Conservation (phyloP, 2,888 invertebrate species). For the Rhamnusium bicolor region DNA sequence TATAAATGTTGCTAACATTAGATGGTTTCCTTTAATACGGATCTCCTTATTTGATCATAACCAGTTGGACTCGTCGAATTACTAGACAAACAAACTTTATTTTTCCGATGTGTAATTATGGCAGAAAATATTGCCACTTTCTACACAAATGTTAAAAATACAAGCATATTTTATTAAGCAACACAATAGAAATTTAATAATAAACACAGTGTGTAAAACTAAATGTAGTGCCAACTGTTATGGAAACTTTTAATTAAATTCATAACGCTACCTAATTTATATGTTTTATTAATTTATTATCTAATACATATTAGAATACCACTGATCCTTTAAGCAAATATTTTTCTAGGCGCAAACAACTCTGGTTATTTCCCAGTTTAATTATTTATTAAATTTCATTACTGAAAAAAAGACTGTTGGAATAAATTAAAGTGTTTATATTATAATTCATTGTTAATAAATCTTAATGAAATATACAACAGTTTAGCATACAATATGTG, state of each 20-base stretch:
- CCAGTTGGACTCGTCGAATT: too few relatives aligned
- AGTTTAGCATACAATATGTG: slow-evolving; percentile 12
- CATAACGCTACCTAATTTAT: too few relatives aligned
- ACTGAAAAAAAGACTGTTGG: background rate
- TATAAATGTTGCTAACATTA: too few relatives aligned
- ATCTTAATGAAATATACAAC: background rate
- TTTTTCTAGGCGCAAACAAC: background rate
- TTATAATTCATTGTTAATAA: background rate
- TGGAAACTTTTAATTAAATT: too few relatives aligned
- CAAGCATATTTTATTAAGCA: too few relatives aligned
- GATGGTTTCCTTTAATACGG: too few relatives aligned
- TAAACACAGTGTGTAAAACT: background rate
- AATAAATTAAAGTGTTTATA: background rate
- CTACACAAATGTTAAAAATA: too few relatives aligned
- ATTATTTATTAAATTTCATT: background rate
- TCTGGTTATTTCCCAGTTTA: background rate
- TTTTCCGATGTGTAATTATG: too few relatives aligned
- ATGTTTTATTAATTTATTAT: background rate
- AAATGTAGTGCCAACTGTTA: background rate
- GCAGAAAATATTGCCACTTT: too few relatives aligned
- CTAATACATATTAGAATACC: background rate
- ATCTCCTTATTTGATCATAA: too few relatives aligned
- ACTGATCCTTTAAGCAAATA: background rate
- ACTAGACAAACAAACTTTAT: too few relatives aligned
- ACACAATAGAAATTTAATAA: background rate